phyloP scores from a whole-genome alignment of 1,140 invertebrate genomes.

The Brachionus koreanus region DNA sequence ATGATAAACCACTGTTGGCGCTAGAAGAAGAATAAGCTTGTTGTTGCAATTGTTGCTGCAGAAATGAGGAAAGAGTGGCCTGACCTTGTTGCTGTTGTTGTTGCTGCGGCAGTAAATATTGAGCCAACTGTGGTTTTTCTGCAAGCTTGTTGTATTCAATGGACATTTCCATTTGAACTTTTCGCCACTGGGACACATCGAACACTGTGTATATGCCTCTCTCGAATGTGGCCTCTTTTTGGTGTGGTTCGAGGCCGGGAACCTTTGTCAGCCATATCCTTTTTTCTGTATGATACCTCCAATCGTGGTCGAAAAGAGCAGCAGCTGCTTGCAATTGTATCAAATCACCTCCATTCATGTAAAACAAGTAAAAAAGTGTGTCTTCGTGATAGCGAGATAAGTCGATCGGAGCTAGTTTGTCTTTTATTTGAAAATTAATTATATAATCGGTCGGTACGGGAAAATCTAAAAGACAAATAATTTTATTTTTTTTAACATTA shows the following conservation, averaged over 20 bases:
- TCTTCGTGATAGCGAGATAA: constrained; percentile 96
- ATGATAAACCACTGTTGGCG: background rate
- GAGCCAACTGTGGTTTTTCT: constrained; percentile 66
- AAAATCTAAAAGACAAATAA: constrained; percentile 69
- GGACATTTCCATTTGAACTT: constrained; percentile 88
- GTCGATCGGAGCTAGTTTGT: constrained; percentile 80
- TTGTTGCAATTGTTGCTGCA: constrained; percentile 13
- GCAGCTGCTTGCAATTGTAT: constrained; percentile 90
- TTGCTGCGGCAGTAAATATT: background rate
- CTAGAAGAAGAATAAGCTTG: background rate
- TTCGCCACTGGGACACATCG: constrained; percentile 89
- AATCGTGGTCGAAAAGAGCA: constrained; percentile 95
- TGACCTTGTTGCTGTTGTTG: constrained; percentile 20
- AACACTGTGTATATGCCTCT: constrained; percentile 98
- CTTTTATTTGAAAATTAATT: constrained; percentile 70
- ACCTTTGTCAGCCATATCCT: constrained; percentile 98
- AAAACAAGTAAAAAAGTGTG: constrained; percentile 97
- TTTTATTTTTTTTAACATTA: background rate
- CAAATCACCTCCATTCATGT: constrained; percentile 94
- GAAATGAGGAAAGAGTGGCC: background rate
- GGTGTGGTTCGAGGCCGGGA: constrained; percentile 80
- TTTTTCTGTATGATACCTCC: constrained; percentile 98
- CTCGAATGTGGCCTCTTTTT: constrained; percentile 91
- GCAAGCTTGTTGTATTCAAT: constrained; percentile 95
- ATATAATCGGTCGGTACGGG: constrained; percentile 97